Evolutionary conservation across 2,113 vertebrate genomes (phyloP).

Genomic region (Oreochromis aureus): DNA sequence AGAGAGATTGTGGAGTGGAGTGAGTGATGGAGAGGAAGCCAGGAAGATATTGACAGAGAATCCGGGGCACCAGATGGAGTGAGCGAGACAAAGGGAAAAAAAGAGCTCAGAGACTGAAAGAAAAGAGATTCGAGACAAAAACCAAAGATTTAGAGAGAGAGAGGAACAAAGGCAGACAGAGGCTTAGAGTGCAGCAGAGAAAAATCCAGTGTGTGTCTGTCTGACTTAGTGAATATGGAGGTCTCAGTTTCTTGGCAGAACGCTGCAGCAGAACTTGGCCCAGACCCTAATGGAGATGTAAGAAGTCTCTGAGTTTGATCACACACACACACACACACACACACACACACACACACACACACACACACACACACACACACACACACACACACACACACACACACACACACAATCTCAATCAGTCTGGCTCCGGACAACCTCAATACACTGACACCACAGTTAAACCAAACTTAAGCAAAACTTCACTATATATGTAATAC

Average conservation of each 20-base stretch:
- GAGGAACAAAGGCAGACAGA: constrained; percentile 30
- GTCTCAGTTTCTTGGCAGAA: constrained; percentile 57
- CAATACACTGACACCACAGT: not conserved
- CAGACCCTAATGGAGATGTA: constrained; percentile 55
- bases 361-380: not conserved
- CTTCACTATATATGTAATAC: not conserved
- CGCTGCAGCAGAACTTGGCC: constrained; percentile 40
- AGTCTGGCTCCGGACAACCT: constrained; percentile 27
- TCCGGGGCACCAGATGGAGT: constrained; percentile 39
- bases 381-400: constrained; percentile 10
- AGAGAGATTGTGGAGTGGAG: constrained; percentile 1
- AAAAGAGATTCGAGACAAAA: constrained; percentile 22
- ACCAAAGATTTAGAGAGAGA: constrained; percentile 25
- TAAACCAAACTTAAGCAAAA: not conserved
- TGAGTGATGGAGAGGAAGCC: constrained; percentile 17
- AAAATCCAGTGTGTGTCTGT: not conserved
- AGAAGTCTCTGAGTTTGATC: constrained; percentile 37
- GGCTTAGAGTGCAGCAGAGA: not conserved
- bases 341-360: not conserved
- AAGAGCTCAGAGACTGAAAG: not conserved
- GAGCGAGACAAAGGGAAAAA: not conserved
- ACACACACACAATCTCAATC: not conserved
- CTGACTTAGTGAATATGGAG: constrained; percentile 13
- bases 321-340: accelerated
- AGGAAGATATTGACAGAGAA: constrained; percentile 13